Conservation (phyloP, 2,888 invertebrate species). For the Choreutis nemorana region DNA sequence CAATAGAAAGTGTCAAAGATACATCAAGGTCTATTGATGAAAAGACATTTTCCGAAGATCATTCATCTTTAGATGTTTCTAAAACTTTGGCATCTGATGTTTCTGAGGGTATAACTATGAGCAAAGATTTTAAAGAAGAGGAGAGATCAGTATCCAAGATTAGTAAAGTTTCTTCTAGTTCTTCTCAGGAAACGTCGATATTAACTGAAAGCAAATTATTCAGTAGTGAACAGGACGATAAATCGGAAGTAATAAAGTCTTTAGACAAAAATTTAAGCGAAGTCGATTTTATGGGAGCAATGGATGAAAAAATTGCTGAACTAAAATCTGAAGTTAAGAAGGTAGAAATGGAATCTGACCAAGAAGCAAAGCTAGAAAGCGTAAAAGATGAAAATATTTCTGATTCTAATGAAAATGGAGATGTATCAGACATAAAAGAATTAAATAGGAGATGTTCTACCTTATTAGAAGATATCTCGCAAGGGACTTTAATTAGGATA, state of each 20-base stretch:
- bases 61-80: constrained; percentile 56
- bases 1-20: constrained; percentile 54
- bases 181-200: constrained; percentile 50
- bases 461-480: constrained; percentile 58
- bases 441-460: constrained; percentile 59
- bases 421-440: constrained; percentile 52
- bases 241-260: constrained; percentile 26
- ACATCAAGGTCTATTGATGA: constrained; percentile 54
- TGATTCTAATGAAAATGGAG: constrained; percentile 18
- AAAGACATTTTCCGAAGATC: constrained; percentile 57
- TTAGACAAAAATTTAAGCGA: constrained; percentile 28
- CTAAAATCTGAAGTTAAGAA: constrained; percentile 31
- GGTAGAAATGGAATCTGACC: constrained; percentile 14
- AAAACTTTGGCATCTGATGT: constrained; percentile 58
- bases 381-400: constrained; percentile 3
- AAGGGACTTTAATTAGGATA: constrained; percentile 55
- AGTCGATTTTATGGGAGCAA: constrained; percentile 33
- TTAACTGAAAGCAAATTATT: constrained; percentile 49
- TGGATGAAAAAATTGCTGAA: constrained; percentile 32
- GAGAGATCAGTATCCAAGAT: constrained; percentile 42
- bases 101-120: constrained; percentile 45
- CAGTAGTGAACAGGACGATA: constrained; percentile 48
- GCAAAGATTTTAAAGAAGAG: constrained; percentile 47
- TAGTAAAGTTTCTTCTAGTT: constrained; percentile 35
- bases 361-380: constrained; percentile 3